Conservation (phyloP, 2,888 invertebrate genomes). For the Trichogramma dendrolimi region DNA sequence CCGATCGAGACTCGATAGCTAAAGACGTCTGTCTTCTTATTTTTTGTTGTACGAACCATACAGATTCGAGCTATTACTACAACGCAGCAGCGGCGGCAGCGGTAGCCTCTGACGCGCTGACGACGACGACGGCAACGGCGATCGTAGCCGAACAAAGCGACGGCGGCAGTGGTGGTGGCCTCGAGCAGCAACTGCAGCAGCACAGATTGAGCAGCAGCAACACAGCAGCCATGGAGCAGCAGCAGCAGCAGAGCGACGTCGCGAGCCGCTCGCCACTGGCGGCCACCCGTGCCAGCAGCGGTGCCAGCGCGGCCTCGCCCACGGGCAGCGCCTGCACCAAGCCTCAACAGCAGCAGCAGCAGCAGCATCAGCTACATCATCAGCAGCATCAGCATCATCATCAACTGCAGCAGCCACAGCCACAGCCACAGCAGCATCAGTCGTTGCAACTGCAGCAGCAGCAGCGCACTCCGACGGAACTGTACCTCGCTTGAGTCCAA, state of each 20-base stretch:
- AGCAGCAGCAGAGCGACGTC: constrained; percentile 48
- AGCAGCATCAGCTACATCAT: background rate
- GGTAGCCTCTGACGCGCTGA: constrained; percentile 42
- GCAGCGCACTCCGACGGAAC: constrained; percentile 47
- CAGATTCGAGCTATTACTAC: constrained; percentile 66
- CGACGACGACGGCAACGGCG: constrained; percentile 47
- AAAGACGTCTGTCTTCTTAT: background rate
- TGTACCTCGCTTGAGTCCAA: constrained; percentile 46
- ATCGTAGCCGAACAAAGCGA: background rate
- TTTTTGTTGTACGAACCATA: too few species aligned
- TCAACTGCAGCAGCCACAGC: background rate
- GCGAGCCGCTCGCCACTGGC: constrained; percentile 67
- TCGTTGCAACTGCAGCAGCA: constrained; percentile 53
- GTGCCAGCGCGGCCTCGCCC: constrained; percentile 68
- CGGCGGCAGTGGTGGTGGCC: constrained; percentile 9
- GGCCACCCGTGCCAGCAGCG: constrained; percentile 67
- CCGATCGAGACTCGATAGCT: background rate
- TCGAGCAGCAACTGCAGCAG: constrained; percentile 26
- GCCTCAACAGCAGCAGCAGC: constrained; percentile 53
- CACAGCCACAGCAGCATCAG: background rate
- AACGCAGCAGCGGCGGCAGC: constrained; percentile 50
- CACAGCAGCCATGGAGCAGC: background rate
- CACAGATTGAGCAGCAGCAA: background rate
- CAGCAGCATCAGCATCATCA: too few species aligned
- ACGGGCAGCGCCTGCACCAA: constrained; percentile 69